Evolutionary conservation across 2,113 vertebrate genomes (phyloP).

Genomic region (Stercorarius parasiticus): DNA sequence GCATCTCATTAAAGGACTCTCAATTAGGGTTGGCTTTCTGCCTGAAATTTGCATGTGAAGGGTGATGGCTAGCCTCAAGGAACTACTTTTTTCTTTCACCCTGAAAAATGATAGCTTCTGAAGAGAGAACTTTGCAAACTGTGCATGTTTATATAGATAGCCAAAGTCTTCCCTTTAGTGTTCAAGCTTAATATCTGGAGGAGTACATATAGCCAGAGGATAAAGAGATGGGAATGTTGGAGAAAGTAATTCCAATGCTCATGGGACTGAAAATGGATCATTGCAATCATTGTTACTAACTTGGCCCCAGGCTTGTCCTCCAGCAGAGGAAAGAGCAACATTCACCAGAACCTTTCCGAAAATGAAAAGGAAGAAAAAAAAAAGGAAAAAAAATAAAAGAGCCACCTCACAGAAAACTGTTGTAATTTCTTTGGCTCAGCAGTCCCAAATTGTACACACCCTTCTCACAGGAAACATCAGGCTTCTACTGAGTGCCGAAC

Average conservation of each 20-base stretch:
- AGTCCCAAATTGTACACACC: neutral
- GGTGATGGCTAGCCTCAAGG: neutral
- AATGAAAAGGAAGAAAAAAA: neutral
- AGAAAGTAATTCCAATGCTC: neutral
- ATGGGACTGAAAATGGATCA: neutral
- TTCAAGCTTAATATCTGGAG: neutral
- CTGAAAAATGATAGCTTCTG: neutral
- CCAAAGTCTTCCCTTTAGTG: neutral
- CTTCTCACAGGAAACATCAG: neutral
- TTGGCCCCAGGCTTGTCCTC: neutral
- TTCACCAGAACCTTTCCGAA: neutral
- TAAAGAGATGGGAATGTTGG: neutral
- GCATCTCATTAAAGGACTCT: conserved; percentile 37
- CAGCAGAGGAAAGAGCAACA: neutral
- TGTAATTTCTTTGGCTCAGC: neutral
- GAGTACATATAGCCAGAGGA: neutral
- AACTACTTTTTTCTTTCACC: neutral
- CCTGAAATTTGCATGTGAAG: neutral
- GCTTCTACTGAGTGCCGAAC: neutral
- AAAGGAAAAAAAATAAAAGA: neutral
- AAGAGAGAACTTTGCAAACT: neutral
- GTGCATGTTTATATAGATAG: neutral
- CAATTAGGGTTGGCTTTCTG: conserved; percentile 3
- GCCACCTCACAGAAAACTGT: neutral
- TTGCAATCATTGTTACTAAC: neutral